Evolutionary conservation across 2,113 vertebrate genomes (phyloP).

Genomic region (Leptosomus discolor): DNA sequence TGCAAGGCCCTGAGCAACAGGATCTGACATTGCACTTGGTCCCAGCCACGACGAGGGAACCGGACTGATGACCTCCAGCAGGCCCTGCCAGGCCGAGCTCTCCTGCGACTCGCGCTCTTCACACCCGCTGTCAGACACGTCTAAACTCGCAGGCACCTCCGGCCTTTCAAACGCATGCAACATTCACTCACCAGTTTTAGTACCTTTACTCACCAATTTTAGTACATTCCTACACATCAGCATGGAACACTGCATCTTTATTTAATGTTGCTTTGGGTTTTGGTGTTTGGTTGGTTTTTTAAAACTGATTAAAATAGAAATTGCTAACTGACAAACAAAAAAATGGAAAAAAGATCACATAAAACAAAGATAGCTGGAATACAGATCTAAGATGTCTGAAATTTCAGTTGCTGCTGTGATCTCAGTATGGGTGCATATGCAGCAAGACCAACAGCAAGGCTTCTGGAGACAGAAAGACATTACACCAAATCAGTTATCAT

Average conservation of each 20-base stretch:
- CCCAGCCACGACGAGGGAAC: not conserved
- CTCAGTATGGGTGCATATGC: not conserved
- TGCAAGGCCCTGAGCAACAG: not conserved
- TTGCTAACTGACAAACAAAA: not conserved
- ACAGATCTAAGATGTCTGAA: not conserved
- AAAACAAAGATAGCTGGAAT: not conserved
- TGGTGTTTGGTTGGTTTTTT: not conserved
- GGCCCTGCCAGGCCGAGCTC: not conserved
- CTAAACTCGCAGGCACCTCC: not conserved
- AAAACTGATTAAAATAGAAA: not conserved
- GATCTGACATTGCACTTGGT: not conserved
- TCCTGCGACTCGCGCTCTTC: fast-evolving
- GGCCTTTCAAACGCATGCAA: not conserved
- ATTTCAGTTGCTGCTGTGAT: not conserved
- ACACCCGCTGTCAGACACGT: not conserved
- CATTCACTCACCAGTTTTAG: not conserved
- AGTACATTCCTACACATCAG: not conserved
- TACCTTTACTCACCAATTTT: not conserved
- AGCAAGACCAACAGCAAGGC: not conserved
- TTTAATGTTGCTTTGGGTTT: not conserved
- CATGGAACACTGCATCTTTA: not conserved
- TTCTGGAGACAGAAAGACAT: not conserved
- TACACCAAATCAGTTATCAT: not conserved
- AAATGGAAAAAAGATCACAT: not conserved
- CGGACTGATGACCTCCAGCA: not conserved